A percentile compares a stretch with the other conserved stretches of the same genome.
Evolutionary conservation across 2,113 vertebrate species (phyloP).

Genomic region (Lepidiolamprologus cunningtoni): DNA sequence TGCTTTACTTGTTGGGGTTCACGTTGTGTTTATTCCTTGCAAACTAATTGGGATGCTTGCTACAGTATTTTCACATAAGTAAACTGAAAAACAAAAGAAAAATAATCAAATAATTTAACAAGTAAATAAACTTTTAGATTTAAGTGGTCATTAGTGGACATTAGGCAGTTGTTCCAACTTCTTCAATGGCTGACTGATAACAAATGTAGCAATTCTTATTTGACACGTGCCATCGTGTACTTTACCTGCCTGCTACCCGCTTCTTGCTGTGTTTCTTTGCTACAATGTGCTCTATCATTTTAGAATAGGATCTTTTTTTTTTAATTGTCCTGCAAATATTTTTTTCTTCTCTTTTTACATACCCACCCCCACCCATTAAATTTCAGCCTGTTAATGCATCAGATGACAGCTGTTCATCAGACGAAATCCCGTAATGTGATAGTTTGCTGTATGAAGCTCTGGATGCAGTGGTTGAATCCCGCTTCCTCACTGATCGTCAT

Average conservation of each 20-base stretch:
- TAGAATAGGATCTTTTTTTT: not conserved
- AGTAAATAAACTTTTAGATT: not conserved
- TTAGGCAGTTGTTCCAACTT: not conserved
- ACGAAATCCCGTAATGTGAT: not conserved
- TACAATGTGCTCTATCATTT: not conserved
- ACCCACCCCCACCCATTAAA: not conserved
- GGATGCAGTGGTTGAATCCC: not conserved
- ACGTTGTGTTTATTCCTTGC: not conserved
- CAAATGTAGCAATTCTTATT: not conserved
- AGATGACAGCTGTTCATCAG: not conserved
- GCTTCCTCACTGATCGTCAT: not conserved
- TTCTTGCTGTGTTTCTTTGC: not conserved
- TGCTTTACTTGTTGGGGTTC: not conserved
- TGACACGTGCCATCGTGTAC: not conserved
- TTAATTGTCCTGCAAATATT: not conserved
- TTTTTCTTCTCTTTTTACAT: not conserved
- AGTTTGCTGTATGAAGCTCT: not conserved
- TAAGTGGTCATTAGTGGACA: not conserved
- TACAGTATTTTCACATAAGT: not conserved
- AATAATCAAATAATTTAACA: not conserved
- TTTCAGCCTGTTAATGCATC: not conserved
- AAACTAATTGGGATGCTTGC: not conserved
- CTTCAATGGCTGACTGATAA: not conserved
- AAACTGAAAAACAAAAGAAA: not conserved
- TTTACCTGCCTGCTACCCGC: constrained; percentile 11